phyloP scores from a whole-genome alignment of 2,888 invertebrate genomes.

The Drosophila barbarae region DNA sequence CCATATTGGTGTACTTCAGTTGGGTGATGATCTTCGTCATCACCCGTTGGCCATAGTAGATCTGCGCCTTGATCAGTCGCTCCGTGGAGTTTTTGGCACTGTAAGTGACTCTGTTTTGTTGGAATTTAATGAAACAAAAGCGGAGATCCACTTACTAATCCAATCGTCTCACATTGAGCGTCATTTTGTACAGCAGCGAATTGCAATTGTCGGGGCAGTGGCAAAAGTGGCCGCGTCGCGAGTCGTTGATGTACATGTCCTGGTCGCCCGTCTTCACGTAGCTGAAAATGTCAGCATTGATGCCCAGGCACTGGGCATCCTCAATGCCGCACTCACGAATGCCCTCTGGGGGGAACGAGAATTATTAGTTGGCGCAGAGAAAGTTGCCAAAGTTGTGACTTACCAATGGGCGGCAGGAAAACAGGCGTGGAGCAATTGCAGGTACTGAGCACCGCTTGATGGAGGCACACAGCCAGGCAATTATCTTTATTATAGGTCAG shows the following conservation, averaged over 20 bases:
- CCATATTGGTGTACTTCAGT: slow-evolving; percentile 75
- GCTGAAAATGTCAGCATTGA: slow-evolving; percentile 62
- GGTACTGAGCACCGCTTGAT: slow-evolving; percentile 52
- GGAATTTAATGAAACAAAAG: not conserved
- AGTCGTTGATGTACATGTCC: slow-evolving; percentile 62
- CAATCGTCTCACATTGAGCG: slow-evolving; percentile 55
- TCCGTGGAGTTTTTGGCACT: slow-evolving; percentile 37
- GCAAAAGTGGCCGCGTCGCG: slow-evolving; percentile 67
- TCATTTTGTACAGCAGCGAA: slow-evolving; percentile 53
- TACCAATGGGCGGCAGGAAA: slow-evolving; percentile 62
- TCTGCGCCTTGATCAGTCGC: slow-evolving; percentile 64
- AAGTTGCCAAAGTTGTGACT: not conserved
- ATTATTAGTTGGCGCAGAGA: fast-evolving
- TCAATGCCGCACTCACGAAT: slow-evolving; percentile 60
- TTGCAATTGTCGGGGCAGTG: slow-evolving; percentile 70
- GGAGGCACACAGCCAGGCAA: slow-evolving; percentile 71
- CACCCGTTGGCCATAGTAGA: slow-evolving; percentile 77
- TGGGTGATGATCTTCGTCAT: slow-evolving; percentile 79
- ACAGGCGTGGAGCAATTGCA: slow-evolving; percentile 75
- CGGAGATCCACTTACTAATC: slow-evolving; percentile 38
- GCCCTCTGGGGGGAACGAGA: slow-evolving; percentile 18
- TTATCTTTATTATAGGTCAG: slow-evolving; percentile 68
- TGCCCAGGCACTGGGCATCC: slow-evolving; percentile 70
- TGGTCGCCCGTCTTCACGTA: slow-evolving; percentile 53
- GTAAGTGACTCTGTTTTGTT: not conserved